phyloP scores from a whole-genome alignment of 1,140 invertebrate species.

The Drosophila jambulina region DNA sequence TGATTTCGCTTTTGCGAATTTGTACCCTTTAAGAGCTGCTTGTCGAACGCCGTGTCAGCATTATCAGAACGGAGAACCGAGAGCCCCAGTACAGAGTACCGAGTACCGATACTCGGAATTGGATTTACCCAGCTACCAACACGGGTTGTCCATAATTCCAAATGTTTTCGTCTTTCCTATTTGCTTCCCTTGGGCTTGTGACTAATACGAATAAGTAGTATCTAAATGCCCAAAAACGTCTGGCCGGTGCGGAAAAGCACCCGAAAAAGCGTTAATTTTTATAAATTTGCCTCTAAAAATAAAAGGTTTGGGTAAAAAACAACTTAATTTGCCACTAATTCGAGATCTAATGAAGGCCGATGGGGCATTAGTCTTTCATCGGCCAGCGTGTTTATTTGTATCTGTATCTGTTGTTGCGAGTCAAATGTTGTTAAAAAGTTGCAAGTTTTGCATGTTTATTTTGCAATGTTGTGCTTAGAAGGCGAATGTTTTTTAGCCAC shows the following conservation, averaged over 20 bases:
- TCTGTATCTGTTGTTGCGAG: slow-evolving; percentile 20
- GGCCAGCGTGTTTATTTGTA: slow-evolving; percentile 1
- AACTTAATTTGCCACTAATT: slow-evolving; percentile 61
- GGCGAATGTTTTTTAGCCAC: slow-evolving; percentile 52
- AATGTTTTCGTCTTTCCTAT: slow-evolving; percentile 20
- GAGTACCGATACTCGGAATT: slow-evolving; percentile 25
- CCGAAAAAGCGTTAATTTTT: slow-evolving; percentile 58
- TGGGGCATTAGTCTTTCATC: slow-evolving; percentile 51
- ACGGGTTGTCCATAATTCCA: slow-evolving; percentile 19
- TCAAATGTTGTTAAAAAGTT: slow-evolving; percentile 55
- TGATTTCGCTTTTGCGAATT: slow-evolving; percentile 68
- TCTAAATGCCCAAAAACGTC: slow-evolving; percentile 29
- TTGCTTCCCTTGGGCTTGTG: slow-evolving; percentile 28
- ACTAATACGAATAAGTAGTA: slow-evolving; percentile 39
- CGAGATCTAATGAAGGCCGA: slow-evolving; percentile 48
- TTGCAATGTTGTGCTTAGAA: slow-evolving; percentile 60
- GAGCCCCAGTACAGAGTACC: background rate
- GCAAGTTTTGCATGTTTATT: slow-evolving; percentile 45
- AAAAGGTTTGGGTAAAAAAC: slow-evolving; percentile 38
- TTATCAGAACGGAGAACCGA: slow-evolving; percentile 36
- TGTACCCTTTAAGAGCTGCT: slow-evolving; percentile 46
- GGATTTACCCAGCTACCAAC: slow-evolving; percentile 42
- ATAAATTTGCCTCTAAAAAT: slow-evolving; percentile 43
- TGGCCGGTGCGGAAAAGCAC: slow-evolving; percentile 49
- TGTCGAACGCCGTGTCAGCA: slow-evolving; percentile 42